Conservation (phyloP, 2,888 invertebrate genomes). For the Noctua comes region DNA sequence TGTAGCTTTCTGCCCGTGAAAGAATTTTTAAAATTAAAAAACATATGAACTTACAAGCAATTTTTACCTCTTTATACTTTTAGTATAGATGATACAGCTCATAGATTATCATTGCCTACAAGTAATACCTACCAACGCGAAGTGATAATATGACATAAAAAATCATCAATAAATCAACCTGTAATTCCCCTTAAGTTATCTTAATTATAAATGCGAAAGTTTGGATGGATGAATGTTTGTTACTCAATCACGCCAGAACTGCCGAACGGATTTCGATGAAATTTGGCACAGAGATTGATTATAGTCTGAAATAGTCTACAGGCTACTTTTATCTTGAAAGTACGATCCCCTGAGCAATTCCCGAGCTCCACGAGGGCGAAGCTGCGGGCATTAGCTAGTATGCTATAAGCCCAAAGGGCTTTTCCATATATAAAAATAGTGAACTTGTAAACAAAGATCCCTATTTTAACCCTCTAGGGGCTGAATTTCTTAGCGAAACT, state of each 20-base stretch:
- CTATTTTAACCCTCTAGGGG: neutral
- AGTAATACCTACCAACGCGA: neutral
- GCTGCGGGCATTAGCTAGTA: neutral
- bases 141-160: neutral
- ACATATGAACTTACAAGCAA: too few relatives aligned
- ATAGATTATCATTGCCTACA: neutral
- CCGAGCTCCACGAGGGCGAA: neutral
- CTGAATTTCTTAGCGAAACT: neutral
- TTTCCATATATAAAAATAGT: neutral
- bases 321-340: neutral
- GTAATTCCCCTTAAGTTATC: neutral
- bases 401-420: neutral
- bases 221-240: neutral
- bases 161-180: neutral
- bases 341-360: neutral
- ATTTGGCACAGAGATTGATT: too few relatives aligned
- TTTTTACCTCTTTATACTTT: too few relatives aligned
- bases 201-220: too few relatives aligned
- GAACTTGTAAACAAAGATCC: neutral
- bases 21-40: too few relatives aligned
- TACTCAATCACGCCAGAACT: neutral
- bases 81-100: too few relatives aligned
- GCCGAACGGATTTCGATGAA: neutral
- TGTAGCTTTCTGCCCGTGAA: too few relatives aligned
- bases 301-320: too few relatives aligned